Evolutionary conservation across 2,888 invertebrate species (phyloP).

Genomic region (Lucinisca nassula): DNA sequence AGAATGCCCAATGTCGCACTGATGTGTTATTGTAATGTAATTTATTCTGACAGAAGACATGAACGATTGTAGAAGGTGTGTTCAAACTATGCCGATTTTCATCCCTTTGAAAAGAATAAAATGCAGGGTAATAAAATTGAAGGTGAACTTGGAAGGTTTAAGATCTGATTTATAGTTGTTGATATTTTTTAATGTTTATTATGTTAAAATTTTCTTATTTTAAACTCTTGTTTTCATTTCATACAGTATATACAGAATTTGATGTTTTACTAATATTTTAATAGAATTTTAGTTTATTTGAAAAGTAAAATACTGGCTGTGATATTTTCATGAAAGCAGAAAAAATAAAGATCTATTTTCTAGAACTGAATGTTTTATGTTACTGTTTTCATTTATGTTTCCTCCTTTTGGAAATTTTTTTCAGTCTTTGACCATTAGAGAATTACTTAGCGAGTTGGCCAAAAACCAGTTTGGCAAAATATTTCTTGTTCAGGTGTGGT

Average conservation of each 20-base stretch:
- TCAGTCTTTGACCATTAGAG: no score
- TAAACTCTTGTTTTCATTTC: neutral
- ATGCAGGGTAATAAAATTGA: no score
- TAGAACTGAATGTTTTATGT: neutral
- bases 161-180: neutral
- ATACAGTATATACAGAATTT: neutral
- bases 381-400: neutral
- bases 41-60: no score
- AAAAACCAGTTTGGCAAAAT: neutral
- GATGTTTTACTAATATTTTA: neutral
- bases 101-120: no score
- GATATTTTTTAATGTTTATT: neutral
- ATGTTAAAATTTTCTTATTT: neutral
- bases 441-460: no score
- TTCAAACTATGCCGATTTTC: no score
- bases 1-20: no score
- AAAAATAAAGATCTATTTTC: neutral
- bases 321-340: neutral
- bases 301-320: neutral
- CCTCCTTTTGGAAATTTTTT: neutral
- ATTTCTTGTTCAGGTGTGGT: neutral
- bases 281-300: neutral
- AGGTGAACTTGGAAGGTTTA: no score
- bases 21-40: no score
- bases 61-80: no score